A percentile compares a stretch with the other conserved stretches of the same genome.
Evolutionary conservation across 2,888 invertebrate species (phyloP).

Genomic region (Deilephila porcellus): DNA sequence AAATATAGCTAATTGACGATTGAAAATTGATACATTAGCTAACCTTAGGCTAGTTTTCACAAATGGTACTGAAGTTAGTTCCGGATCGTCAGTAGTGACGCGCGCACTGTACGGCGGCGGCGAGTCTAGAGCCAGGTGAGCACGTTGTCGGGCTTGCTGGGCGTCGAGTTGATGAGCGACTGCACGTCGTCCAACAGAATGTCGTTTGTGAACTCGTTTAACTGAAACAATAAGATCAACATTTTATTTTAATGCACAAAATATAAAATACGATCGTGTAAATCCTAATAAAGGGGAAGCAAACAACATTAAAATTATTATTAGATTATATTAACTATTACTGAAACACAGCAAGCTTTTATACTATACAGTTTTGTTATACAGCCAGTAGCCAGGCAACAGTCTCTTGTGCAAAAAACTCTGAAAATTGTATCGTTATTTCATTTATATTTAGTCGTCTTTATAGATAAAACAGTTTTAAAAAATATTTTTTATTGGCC

Average conservation of each 20-base stretch:
- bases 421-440: no score
- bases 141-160: slow-evolving; percentile 93
- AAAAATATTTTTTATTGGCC: no score
- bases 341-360: no score
- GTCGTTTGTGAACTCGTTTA: slow-evolving; percentile 94
- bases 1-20: not conserved
- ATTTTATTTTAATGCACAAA: not conserved
- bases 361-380: no score
- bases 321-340: no score
- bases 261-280: not conserved
- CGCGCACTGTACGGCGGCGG: slow-evolving; percentile 30
- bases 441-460: no score
- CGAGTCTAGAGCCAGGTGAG: slow-evolving; percentile 91
- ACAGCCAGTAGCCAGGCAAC: no score
- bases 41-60: slow-evolving; percentile 5
- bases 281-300: no score
- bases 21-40: not conserved
- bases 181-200: slow-evolving; percentile 95
- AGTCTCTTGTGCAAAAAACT: no score
- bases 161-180: slow-evolving; percentile 94
- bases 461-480: no score
- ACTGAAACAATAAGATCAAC: slow-evolving; percentile 78
- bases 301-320: no score
- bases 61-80: slow-evolving; percentile 25
- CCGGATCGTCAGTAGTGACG: not conserved